Evolutionary conservation across 2,113 vertebrate species (phyloP).

Genomic region (Hydrochoerus hydrochaeris): DNA sequence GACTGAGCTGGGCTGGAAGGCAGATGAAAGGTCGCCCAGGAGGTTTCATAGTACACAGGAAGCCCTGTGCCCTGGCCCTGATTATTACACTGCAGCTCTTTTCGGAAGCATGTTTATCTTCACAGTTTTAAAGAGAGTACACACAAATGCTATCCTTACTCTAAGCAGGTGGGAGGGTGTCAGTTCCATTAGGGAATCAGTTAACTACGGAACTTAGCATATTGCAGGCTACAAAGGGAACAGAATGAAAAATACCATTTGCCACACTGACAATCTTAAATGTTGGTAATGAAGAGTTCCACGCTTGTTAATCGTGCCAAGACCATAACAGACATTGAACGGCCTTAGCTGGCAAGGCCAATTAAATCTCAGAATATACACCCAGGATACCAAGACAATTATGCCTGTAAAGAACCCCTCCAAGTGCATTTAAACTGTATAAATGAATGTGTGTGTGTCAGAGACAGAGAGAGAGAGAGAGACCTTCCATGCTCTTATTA

Average conservation of each 20-base stretch:
- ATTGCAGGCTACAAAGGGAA: background rate
- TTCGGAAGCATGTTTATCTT: constrained; percentile 37
- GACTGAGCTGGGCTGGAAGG: background rate
- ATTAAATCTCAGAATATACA: constrained; percentile 42
- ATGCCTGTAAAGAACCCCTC: constrained; percentile 32
- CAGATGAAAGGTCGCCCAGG: background rate
- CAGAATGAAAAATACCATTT: constrained; percentile 39
- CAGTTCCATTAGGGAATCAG: constrained; percentile 40
- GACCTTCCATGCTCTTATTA: constrained; percentile 66
- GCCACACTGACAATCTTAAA: background rate
- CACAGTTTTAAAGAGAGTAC: constrained; percentile 22
- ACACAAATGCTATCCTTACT: constrained; percentile 45
- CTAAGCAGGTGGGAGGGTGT: constrained; percentile 13
- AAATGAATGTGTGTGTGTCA: background rate
- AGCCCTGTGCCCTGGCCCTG: background rate
- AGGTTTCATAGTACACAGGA: background rate
- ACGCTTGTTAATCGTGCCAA: constrained; percentile 71
- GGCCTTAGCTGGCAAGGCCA: constrained; percentile 59
- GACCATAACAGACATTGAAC: constrained; percentile 22
- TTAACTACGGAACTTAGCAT: constrained; percentile 41
- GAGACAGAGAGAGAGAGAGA: background rate
- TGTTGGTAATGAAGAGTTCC: constrained; percentile 71
- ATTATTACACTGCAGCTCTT: background rate
- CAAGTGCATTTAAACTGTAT: background rate
- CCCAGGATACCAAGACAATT: constrained; percentile 44